Conservation (phyloP, 2,797 vertebrate species). For the Taenioides sp. region DNA sequence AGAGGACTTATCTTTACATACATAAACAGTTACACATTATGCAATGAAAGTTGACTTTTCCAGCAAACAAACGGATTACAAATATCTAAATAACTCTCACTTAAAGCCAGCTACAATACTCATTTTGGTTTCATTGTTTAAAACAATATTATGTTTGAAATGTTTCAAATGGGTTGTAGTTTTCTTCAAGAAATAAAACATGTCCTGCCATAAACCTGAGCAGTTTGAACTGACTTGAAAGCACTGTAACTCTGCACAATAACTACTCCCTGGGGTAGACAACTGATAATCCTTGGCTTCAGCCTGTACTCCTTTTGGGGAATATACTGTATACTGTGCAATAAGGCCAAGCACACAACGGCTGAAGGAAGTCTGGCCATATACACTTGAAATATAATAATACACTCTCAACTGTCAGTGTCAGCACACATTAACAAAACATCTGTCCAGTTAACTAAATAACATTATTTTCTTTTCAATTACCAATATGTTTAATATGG, state of each 20-base stretch:
- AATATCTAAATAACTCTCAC: background rate
- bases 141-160: background rate
- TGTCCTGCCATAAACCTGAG: background rate
- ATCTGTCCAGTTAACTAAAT: too few species aligned
- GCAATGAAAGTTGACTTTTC: background rate
- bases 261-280: too few species aligned
- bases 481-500: too few species aligned
- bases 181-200: slow-evolving; percentile 6
- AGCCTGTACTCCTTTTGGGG: too few species aligned
- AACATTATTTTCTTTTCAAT: too few species aligned
- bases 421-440: too few species aligned
- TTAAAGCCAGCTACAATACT: background rate
- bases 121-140: background rate
- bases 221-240: background rate
- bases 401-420: too few species aligned
- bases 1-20: background rate
- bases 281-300: too few species aligned
- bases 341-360: too few species aligned
- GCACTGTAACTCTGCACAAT: background rate
- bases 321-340: too few species aligned
- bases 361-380: too few species aligned
- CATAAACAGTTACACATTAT: background rate
- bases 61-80: background rate
- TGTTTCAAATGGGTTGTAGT: background rate
- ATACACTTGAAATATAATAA: too few species aligned